Percentiles rank a stretch among this genome's conserved stretches.
phyloP scores from a whole-genome alignment of 1,140 invertebrate species.

The Hyphantria cunea region DNA sequence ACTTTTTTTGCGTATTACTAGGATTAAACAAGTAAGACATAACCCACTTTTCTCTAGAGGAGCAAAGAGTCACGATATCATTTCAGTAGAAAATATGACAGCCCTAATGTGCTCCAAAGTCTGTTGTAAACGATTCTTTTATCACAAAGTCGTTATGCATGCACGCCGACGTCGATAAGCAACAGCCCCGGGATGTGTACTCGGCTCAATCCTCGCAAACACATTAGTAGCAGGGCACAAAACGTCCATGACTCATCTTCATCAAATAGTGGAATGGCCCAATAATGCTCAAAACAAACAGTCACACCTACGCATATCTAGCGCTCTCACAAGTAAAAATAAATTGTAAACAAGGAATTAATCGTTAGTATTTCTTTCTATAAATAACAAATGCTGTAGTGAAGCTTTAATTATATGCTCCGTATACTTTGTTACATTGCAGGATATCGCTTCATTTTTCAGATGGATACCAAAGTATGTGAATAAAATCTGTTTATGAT shows the following conservation, averaged over 20 bases:
- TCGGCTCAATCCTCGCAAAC: constrained; percentile 26
- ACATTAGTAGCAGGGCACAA: constrained; percentile 21
- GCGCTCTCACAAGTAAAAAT: constrained; percentile 17
- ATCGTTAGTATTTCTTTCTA: constrained; percentile 14
- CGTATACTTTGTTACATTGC: constrained; percentile 34
- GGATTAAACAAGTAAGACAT: too few species aligned
- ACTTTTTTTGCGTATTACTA: too few species aligned
- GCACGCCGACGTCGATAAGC: constrained; percentile 27
- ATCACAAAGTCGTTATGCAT: constrained; percentile 28
- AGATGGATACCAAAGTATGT: constrained; percentile 44
- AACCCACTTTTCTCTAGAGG: too few species aligned
- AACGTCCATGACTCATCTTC: constrained; percentile 18
- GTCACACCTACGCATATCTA: constrained; percentile 14
- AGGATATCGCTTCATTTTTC: constrained; percentile 63
- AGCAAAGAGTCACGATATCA: constrained; percentile 5
- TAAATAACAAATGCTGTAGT: constrained; percentile 20
- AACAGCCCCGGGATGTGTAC: constrained; percentile 25
- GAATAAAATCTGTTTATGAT: constrained; percentile 33
- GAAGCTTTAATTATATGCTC: constrained; percentile 40
- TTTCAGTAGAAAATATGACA: constrained; percentile 19
- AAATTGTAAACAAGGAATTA: constrained; percentile 30
- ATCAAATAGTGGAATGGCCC: constrained; percentile 36
- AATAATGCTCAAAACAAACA: constrained; percentile 30
- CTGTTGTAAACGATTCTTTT: constrained; percentile 28
- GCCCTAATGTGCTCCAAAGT: constrained; percentile 23